Base-by-base conservation (phyloP, 2,888 invertebrate species). In the Venusia cambrica region DNA sequence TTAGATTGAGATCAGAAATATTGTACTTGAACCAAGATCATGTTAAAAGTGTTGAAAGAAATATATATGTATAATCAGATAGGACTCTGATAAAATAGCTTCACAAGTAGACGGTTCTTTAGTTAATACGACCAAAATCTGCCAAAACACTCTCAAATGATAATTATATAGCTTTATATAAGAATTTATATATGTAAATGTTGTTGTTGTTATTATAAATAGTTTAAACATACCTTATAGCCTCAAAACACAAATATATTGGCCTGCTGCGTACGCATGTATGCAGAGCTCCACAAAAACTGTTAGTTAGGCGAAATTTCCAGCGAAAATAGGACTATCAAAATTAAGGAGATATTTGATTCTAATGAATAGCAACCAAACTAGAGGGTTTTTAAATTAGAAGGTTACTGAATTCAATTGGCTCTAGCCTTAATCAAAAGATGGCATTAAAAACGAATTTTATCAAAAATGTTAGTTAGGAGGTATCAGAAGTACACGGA, bases 1-100 rank as follows among this genome's bases (percentile, higher is more conserved):
- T 16, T 38, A 34, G 38, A 38, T 30, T 34, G 31, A 30, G 34
- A 38, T 37, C 37, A n/a, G n/a, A n/a, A n/a, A 32, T 34, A 38
- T 26, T 32, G 24, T 25, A 41, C 40, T 26, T 32, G 24, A 15
- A 41, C 40, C 40, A 36, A 41, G 36, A 31, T 32, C 17, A 36
- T 31, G 30, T 31, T 33, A 34, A 36, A 16, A 16, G 16, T 16
- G 16, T 16, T 16, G 16, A n/a, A 16, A 16, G 5, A 16, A 16
- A 28, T n/a, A n/a, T n/a, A n/a, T n/a, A n/a, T n/a, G n/a, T n/a
- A n/a, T n/a, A n/a, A n/a, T n/a, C n/a, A n/a, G n/a, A n/a, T n/a
- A n/a, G n/a, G n/a, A n/a, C n/a, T n/a, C n/a, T n/a, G n/a, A n/a
- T n/a, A n/a, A n/a, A n/a, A n/a, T n/a, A n/a, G n/a, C n/a, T n/a